Conservation (phyloP, 1,140 invertebrate species). For the Polyergus mexicanus region DNA sequence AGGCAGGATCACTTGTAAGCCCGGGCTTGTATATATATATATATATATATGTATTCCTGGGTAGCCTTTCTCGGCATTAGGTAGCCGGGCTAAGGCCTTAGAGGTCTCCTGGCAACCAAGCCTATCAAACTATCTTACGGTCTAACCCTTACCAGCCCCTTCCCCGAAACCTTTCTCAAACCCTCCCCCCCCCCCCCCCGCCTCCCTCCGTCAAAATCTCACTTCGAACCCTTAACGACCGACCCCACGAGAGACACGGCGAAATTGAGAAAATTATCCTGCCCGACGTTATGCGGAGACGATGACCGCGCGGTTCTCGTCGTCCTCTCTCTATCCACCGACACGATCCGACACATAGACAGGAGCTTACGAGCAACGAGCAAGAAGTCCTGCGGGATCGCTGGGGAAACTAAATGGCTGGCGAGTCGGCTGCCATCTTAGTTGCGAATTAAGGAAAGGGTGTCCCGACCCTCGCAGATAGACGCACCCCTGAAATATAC, state of each 20-base stretch:
- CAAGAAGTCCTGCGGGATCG: slow-evolving; percentile 66
- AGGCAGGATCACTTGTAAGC: slow-evolving; percentile 76
- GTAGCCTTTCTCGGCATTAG: slow-evolving; percentile 82
- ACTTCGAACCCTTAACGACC: slow-evolving; percentile 85
- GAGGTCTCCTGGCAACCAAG: slow-evolving; percentile 85
- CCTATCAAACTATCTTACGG: slow-evolving; percentile 86
- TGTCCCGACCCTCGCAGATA: slow-evolving; percentile 65
- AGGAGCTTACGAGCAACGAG: slow-evolving; percentile 57
- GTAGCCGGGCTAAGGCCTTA: slow-evolving; percentile 78
- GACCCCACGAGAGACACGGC: slow-evolving; percentile 84
- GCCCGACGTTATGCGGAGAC: slow-evolving; percentile 78
- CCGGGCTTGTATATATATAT: slow-evolving; percentile 69
- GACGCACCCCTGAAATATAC: slow-evolving; percentile 35
- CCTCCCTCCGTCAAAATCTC: slow-evolving; percentile 82
- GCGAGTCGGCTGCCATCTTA: slow-evolving; percentile 82
- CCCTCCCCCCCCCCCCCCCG: slow-evolving; percentile 68
- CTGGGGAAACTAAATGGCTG: slow-evolving; percentile 69
- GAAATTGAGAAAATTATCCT: slow-evolving; percentile 87
- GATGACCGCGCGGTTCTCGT: slow-evolving; percentile 79
- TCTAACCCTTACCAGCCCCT: slow-evolving; percentile 80
- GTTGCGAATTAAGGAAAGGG: slow-evolving; percentile 85
- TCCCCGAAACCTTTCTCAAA: slow-evolving; percentile 65
- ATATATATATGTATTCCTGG: slow-evolving; percentile 70
- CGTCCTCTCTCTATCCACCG: slow-evolving; percentile 58
- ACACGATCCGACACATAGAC: slow-evolving; percentile 45